These are phyloP conservation scores for Syrmaticus mikado DNA, from an alignment of 2,113 vertebrate species.

Conservation along the genomic window DNA sequence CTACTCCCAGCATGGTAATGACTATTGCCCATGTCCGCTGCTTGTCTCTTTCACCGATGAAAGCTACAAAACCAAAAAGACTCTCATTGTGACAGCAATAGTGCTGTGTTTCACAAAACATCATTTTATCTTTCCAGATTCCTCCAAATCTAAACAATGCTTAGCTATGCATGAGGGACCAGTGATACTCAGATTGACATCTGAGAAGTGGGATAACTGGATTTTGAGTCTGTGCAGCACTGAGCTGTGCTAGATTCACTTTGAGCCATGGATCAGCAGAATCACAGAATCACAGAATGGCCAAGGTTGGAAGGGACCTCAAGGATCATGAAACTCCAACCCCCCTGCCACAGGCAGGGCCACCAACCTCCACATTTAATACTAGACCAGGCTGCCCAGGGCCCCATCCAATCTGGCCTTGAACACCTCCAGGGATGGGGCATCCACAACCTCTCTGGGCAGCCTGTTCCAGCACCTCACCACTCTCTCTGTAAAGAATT, in stretches of 20 bases:
- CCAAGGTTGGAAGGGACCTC: no score
- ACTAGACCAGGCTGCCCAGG: no score
- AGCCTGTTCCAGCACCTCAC: no score
- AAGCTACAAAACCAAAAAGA: constrained; percentile 73
- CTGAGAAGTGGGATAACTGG: background rate
- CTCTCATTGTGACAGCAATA: constrained; percentile 28
- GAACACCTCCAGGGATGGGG: no score
- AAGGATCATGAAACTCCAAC: no score
- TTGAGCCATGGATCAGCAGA: background rate
- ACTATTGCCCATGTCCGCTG: constrained; percentile 85
- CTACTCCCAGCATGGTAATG: constrained; percentile 93
- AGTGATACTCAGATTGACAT: background rate
- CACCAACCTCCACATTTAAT: no score
- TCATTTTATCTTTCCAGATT: background rate
- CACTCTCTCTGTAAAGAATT: no score
- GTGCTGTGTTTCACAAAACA: background rate
- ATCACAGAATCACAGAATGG: no score
- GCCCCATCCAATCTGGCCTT: no score
- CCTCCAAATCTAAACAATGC: background rate
- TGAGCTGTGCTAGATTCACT: background rate
- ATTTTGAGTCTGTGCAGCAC: background rate
- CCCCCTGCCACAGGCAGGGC: no score
- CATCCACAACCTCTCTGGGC: no score
- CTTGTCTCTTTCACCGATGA: constrained; percentile 64
- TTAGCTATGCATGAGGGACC: background rate